phyloP scores from a whole-genome alignment of 2,888 invertebrate species.

The Ellobium chinense region DNA sequence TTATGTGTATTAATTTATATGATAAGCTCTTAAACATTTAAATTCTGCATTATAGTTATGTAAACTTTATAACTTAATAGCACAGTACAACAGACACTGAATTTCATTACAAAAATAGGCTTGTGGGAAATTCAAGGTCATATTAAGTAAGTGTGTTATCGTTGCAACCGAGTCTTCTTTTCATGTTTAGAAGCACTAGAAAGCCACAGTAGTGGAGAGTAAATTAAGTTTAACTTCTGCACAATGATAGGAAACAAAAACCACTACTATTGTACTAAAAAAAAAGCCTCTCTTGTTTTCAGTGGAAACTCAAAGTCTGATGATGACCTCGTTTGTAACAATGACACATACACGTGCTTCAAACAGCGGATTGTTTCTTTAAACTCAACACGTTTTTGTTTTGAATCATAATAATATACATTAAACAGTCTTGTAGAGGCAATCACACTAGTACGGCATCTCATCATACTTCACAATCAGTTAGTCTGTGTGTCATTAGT shows the following conservation, averaged over 20 bases:
- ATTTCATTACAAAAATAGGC: background rate
- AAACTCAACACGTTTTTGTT: background rate
- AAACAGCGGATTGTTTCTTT: background rate
- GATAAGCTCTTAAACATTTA: background rate
- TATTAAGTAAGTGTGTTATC: background rate
- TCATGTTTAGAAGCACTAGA: background rate
- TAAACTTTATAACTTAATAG: background rate
- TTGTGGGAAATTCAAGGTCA: background rate
- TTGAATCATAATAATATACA: background rate
- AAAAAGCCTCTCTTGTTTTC: background rate
- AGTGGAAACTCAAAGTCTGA: background rate
- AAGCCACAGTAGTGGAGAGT: background rate
- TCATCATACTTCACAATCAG: background rate
- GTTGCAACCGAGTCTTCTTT: background rate
- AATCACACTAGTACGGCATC: background rate
- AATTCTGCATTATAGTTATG: background rate
- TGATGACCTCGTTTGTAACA: background rate
- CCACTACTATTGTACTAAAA: background rate
- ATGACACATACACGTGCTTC: background rate
- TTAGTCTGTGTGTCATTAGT: background rate
- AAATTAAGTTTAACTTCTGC: background rate
- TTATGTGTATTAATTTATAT: background rate
- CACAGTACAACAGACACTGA: background rate
- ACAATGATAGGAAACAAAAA: background rate
- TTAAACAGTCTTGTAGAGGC: background rate